Percentiles rank a stretch among this genome's conserved stretches.
Evolutionary conservation across 2,113 vertebrate genomes (phyloP).

Genomic region (Indicator indicator): DNA sequence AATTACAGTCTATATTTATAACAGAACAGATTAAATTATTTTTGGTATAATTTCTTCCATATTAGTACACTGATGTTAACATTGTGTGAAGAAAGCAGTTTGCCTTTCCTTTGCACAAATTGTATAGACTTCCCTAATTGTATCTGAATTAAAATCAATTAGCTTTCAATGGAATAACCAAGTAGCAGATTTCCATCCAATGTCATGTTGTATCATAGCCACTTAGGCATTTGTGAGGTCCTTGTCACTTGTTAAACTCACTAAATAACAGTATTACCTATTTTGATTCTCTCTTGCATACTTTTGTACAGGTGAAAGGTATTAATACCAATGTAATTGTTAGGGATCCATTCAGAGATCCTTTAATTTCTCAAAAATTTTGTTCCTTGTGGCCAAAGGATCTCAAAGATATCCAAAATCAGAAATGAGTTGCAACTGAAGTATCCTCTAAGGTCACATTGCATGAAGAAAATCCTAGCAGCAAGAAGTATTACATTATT

Average conservation of each 20-base stretch:
- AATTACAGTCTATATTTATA: neutral
- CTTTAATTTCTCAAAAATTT: neutral
- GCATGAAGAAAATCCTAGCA: slow-evolving; percentile 5
- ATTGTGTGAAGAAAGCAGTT: neutral
- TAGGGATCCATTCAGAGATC: neutral
- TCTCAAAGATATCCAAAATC: neutral
- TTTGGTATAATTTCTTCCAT: neutral
- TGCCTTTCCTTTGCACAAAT: neutral
- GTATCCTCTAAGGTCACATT: neutral
- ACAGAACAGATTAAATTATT: neutral
- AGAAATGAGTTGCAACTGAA: neutral
- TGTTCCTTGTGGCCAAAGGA: neutral
- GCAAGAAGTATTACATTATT: neutral
- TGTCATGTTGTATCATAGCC: neutral
- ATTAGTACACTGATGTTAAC: neutral
- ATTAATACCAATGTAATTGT: neutral
- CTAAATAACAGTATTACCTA: neutral
- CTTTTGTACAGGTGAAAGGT: neutral
- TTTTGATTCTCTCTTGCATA: neutral
- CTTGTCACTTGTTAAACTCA: neutral
- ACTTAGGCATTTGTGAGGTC: neutral
- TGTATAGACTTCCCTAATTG: neutral
- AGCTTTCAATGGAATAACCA: neutral
- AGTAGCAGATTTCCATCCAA: neutral
- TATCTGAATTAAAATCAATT: neutral